These are phyloP conservation scores for Lota lota DNA, from an alignment of 2,113 vertebrate species.

Conservation along the genomic window DNA sequence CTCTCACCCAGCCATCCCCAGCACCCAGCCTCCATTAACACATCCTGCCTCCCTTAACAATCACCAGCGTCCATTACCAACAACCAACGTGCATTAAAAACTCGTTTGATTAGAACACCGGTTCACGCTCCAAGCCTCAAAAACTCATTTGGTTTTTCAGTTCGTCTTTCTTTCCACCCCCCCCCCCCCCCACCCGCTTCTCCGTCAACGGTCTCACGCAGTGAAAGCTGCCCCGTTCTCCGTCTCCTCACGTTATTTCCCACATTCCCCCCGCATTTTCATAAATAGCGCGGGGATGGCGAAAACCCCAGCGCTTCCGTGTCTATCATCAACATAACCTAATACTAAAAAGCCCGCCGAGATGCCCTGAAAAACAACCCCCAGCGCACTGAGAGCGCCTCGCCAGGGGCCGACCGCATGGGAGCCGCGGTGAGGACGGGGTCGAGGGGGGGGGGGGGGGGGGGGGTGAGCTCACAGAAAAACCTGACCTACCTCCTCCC, in stretches of 20 bases:
- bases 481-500: conserved; percentile 24
- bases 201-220: conserved; percentile 27
- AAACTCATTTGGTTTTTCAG: conserved; percentile 14
- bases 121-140: too few species aligned
- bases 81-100: too few species aligned
- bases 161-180: conserved; percentile 13
- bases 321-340: conserved; percentile 29
- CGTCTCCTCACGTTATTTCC: conserved; percentile 44
- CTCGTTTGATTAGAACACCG: too few species aligned
- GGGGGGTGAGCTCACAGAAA: conserved; percentile 32
- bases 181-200: conserved; percentile 14
- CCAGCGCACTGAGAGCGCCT: conserved; percentile 12
- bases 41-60: too few species aligned
- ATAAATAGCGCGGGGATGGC: conserved; percentile 47
- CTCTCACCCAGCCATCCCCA: too few species aligned
- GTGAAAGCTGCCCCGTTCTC: conserved; percentile 16
- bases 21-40: too few species aligned
- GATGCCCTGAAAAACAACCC: neutral
- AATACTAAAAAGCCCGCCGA: conserved; percentile 10
- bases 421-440: conserved; percentile 11
- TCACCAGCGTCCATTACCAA: too few species aligned
- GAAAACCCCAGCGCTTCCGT: conserved; percentile 27
- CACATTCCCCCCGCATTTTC: conserved; percentile 47
- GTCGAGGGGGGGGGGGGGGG: neutral
- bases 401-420: neutral